Evolutionary conservation across 2,113 vertebrate species (phyloP).

Genomic region (Gyps fulvus): DNA sequence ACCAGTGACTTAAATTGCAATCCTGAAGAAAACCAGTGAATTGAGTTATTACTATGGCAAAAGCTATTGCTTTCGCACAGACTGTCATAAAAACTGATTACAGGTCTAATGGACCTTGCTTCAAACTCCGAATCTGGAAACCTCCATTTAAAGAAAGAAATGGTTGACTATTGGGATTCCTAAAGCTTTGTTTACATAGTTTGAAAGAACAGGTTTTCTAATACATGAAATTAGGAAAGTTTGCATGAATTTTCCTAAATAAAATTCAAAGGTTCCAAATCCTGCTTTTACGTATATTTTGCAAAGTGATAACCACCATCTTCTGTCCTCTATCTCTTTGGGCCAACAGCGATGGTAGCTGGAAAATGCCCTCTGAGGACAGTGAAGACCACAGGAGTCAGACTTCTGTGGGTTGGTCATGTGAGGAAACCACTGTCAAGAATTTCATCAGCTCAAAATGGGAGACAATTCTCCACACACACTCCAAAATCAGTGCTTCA

Average conservation of each 20-base stretch:
- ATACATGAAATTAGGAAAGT: not conserved
- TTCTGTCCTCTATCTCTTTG: not conserved
- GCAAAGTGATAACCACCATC: not conserved
- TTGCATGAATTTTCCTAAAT: not conserved
- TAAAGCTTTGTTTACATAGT: not conserved
- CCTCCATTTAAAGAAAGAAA: not conserved
- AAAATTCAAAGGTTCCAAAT: not conserved
- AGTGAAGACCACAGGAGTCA: not conserved
- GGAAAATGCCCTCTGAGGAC: not conserved
- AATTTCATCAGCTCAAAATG: not conserved
- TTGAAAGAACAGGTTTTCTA: not conserved
- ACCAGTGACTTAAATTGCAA: not conserved
- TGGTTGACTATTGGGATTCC: not conserved
- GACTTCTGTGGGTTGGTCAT: not conserved
- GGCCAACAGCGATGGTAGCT: not conserved
- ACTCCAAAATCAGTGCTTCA: not conserved
- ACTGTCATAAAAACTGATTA: conserved; percentile 4
- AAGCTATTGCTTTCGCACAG: conserved; percentile 1
- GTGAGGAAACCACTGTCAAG: not conserved
- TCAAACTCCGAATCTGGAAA: not conserved
- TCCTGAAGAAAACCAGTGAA: not conserved
- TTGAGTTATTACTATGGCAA: not conserved
- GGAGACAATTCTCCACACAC: not conserved
- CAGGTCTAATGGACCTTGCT: not conserved
- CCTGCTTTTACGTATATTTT: not conserved